Base-by-base conservation (phyloP, 2,113 vertebrate species). In the Sorex fumeus region DNA sequence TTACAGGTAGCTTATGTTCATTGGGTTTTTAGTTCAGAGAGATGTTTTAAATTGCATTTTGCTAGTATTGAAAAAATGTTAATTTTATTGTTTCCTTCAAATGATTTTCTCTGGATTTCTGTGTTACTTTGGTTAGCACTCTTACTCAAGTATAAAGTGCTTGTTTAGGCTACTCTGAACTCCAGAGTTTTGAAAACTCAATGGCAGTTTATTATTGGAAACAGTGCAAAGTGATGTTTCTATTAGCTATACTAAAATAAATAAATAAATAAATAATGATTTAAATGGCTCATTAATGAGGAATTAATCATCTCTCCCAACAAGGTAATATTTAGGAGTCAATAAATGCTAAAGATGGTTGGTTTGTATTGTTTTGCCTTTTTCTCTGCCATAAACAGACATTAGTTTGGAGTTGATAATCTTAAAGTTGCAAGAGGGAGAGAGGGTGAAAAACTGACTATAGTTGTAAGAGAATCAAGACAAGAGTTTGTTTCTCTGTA, bases 41-140 rank as follows among this genome's bases (percentile, higher is more conserved):
- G 57, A 60, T 60, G 9, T 60, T 13, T 13, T 5, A 60, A 40
- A 60, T 60, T 60, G 21, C 45, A 57, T 85, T 94, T 76, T 87
- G 34, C 83, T 93, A 88, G 10, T 78, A 64, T 30, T 57, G 28
- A 81, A 25, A 32, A 87, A 45, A 9, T 27, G 27, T 87, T 90
- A 47, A 45, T 94, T 91, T 64, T 64, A 64, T 91, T 90, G 40
- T 53, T 32, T 76, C n/a, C 87, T 96, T 84, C 15, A 36, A 74
- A 74, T 77, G 3, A 36, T 72, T 84, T 71, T 89, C 36, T 87
- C 74, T 91, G 67, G 34, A 78, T 84, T 84, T 94, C 34, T 87
- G 7, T 84, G 15, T 27, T 85, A 28, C 3, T 71, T 87, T 74
- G 93, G 12, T 5, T n/a, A n/a, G 1, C 25, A 40, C 15, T 91